Conservation (phyloP, 2,797 vertebrate species). For the Lagodon rhomboides region DNA sequence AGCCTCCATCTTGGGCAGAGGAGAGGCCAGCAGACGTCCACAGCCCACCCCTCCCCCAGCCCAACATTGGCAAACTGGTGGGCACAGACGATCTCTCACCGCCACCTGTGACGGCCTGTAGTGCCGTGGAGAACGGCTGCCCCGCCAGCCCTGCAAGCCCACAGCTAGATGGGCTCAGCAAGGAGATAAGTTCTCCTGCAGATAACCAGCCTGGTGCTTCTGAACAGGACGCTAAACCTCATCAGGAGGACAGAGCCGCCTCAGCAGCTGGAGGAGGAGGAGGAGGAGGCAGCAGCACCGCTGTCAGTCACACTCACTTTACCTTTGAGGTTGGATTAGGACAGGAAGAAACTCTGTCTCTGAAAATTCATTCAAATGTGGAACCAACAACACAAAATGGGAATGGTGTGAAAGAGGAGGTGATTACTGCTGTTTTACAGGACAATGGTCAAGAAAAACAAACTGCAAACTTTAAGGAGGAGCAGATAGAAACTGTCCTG, state of each 20-base stretch:
- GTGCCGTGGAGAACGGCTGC: conserved; percentile 76
- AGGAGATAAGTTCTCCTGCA: conserved; percentile 38
- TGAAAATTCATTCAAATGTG: conserved; percentile 43
- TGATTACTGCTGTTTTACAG: conserved; percentile 24
- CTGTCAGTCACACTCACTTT: conserved; percentile 64
- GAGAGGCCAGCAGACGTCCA: conserved; percentile 87
- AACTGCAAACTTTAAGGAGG: conserved; percentile 25
- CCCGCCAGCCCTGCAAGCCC: conserved; percentile 52
- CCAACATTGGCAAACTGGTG: conserved; percentile 88
- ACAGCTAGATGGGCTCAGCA: conserved; percentile 42
- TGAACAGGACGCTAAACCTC: conserved; percentile 34
- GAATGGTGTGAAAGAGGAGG: conserved; percentile 22
- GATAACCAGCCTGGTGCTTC: conserved; percentile 30
- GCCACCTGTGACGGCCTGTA: conserved; percentile 72
- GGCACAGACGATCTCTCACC: conserved; percentile 86
- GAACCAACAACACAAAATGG: conserved; percentile 35
- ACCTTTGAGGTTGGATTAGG: conserved; percentile 71
- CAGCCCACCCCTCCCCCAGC: conserved; percentile 85
- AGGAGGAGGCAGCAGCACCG: conserved; percentile 34
- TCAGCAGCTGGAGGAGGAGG: conserved; percentile 36
- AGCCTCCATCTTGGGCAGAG: conserved; percentile 86
- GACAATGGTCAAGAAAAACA: conserved; percentile 47
- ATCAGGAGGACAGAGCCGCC: conserved; percentile 36
- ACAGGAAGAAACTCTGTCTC: conserved; percentile 38
- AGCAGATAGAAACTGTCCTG: conserved; percentile 33